Conservation (phyloP, 2,797 vertebrate genomes). For the Chloroceryle inda region DNA sequence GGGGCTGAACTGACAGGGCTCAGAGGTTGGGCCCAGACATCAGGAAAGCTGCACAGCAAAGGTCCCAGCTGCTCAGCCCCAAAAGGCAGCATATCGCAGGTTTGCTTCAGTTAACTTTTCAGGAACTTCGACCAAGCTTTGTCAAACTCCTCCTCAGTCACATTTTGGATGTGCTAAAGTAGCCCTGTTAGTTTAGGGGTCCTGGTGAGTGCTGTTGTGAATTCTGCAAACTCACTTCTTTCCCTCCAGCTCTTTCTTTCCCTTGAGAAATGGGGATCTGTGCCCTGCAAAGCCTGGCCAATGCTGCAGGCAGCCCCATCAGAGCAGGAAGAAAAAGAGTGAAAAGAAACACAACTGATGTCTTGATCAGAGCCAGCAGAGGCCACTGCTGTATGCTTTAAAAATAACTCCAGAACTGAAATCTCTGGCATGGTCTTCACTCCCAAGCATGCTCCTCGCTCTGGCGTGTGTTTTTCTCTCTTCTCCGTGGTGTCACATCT, state of each 20-base stretch:
- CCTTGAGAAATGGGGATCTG: background rate
- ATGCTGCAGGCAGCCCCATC: background rate
- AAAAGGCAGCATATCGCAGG: background rate
- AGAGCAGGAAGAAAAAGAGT: background rate
- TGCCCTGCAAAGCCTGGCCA: background rate
- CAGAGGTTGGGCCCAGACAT: background rate
- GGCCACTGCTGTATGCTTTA: constrained; percentile 56
- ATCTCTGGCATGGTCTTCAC: background rate
- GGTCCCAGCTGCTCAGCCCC: background rate
- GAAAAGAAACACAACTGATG: background rate
- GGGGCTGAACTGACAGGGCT: background rate
- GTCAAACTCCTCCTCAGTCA: background rate
- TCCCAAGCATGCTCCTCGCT: background rate
- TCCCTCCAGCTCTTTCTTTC: background rate
- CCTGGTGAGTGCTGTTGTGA: fast-evolving
- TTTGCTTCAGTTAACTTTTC: background rate
- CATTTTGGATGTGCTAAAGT: background rate
- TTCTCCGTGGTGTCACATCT: background rate
- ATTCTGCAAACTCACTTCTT: background rate
- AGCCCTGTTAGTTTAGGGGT: background rate
- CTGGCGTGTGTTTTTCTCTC: background rate
- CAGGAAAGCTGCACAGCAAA: background rate
- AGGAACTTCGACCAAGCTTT: background rate
- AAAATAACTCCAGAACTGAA: background rate
- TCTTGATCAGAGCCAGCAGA: constrained; percentile 42